These are phyloP conservation scores for Ypsolopha sequella DNA, from an alignment of 2,888 invertebrate genomes.

Conservation along the genomic window DNA sequence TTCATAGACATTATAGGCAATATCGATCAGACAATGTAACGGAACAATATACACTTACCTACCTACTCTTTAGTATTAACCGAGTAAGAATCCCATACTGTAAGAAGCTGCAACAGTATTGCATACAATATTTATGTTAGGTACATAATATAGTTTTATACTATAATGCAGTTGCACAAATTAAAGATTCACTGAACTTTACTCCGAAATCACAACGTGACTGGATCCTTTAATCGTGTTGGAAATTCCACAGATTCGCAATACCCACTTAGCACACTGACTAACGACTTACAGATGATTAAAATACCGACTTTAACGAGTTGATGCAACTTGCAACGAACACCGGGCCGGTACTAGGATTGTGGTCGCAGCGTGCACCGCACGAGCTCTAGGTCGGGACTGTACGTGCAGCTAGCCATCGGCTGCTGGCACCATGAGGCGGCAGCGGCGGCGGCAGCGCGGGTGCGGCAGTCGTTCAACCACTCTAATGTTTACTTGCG, in stretches of 20 bases:
- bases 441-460: background rate
- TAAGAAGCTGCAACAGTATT: background rate
- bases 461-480: background rate
- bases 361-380: conserved; percentile 4
- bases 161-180: background rate
- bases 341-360: background rate
- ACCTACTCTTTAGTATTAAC: background rate
- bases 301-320: background rate
- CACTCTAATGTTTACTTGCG: background rate
- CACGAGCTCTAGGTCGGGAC: background rate
- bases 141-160: too few species aligned
- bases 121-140: background rate
- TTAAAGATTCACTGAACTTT: background rate
- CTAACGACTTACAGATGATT: background rate
- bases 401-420: conserved; percentile 5
- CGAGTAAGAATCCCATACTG: background rate
- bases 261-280: background rate
- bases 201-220: background rate
- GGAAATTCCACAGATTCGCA: background rate
- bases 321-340: background rate
- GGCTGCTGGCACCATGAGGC: background rate
- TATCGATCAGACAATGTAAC: too few species aligned
- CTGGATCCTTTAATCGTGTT: too few species aligned
- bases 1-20: background rate
- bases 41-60: background rate